These are phyloP conservation scores for Bergia sp. DNA, from an alignment of 92 coral and sea anemone genomes.

Conservation along the genomic window DNA sequence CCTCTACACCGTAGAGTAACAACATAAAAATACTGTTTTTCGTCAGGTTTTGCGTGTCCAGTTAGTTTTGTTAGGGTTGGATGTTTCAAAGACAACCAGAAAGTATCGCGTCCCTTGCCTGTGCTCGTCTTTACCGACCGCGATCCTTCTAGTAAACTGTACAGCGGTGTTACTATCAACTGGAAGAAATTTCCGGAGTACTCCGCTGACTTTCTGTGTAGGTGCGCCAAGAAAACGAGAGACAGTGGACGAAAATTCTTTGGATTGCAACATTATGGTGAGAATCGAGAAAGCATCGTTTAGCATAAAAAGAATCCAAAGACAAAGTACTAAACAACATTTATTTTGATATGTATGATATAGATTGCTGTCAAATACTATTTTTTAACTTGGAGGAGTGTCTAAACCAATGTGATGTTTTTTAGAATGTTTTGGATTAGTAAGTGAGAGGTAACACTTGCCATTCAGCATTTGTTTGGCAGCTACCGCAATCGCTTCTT, in stretches of 20 bases:
- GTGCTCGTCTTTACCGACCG: constrained; percentile 18
- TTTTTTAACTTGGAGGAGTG: too few relatives aligned
- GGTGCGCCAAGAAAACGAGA: constrained; percentile 22
- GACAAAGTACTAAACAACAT: too few relatives aligned
- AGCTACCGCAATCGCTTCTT: too few relatives aligned
- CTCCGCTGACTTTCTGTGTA: constrained; percentile 5
- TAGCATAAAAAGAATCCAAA: too few relatives aligned
- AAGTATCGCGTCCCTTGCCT: constrained; percentile 5
- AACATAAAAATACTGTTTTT: not conserved
- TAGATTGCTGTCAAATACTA: too few relatives aligned
- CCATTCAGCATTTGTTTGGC: too few relatives aligned
- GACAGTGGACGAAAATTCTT: not conserved
- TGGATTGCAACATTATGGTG: constrained; percentile 17
- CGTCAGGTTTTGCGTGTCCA: constrained; percentile 23
- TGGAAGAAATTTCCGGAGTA: not conserved
- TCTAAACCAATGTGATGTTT: too few relatives aligned
- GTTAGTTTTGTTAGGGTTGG: constrained; percentile 15
- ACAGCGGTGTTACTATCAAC: constrained; percentile 19
- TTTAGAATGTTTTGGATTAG: too few relatives aligned
- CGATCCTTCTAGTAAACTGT: not conserved
- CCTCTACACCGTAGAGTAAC: too few relatives aligned
- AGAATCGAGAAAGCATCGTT: not conserved
- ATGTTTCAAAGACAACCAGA: constrained; percentile 9
- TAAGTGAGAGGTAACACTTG: too few relatives aligned
- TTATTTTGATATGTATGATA: too few relatives aligned